phyloP scores from a whole-genome alignment of 2,888 invertebrate genomes.

The Scaptomyza parva region DNA sequence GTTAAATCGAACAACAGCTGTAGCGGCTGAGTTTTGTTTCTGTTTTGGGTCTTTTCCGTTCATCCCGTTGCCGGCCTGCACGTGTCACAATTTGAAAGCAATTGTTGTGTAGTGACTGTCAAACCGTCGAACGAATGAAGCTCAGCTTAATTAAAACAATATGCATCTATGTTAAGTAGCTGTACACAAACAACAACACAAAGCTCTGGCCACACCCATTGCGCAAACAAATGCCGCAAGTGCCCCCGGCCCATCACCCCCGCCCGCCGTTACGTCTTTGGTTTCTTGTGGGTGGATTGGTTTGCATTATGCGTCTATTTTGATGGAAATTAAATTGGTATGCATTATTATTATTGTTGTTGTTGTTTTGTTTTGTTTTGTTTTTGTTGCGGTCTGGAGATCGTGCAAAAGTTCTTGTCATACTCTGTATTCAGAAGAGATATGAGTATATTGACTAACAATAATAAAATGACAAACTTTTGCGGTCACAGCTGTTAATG shows the following conservation, averaged over 20 bases:
- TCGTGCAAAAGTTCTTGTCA: slow-evolving; percentile 60
- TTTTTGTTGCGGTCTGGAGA: slow-evolving; percentile 64
- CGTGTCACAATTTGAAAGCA: slow-evolving; percentile 33
- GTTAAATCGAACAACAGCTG: slow-evolving; percentile 65
- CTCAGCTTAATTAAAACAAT: slow-evolving; percentile 20
- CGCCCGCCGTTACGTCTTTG: neutral
- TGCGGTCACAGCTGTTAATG: neutral
- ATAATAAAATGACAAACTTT: no score
- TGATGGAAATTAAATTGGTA: slow-evolving; percentile 74
- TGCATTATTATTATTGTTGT: slow-evolving; percentile 44
- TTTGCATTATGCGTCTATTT: slow-evolving; percentile 55
- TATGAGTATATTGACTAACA: neutral
- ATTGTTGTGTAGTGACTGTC: slow-evolving; percentile 9
- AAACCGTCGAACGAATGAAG: slow-evolving; percentile 37
- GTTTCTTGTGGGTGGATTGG: slow-evolving; percentile 39
- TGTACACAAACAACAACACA: slow-evolving; percentile 1
- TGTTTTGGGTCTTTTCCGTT: slow-evolving; percentile 28
- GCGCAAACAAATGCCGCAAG: slow-evolving; percentile 26
- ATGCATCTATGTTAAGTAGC: slow-evolving; percentile 7
- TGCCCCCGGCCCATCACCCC: neutral
- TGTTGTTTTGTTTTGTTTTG: slow-evolving; percentile 14
- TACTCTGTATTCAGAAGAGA: neutral
- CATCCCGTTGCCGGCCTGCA: slow-evolving; percentile 29
- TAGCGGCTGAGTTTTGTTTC: slow-evolving; percentile 38
- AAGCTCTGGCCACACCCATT: slow-evolving; percentile 43